A percentile compares a stretch with the other conserved stretches of the same genome.
These are phyloP conservation scores for Tapirus terrestris DNA, from an alignment of 2,113 vertebrate species.

Conservation along the genomic window DNA sequence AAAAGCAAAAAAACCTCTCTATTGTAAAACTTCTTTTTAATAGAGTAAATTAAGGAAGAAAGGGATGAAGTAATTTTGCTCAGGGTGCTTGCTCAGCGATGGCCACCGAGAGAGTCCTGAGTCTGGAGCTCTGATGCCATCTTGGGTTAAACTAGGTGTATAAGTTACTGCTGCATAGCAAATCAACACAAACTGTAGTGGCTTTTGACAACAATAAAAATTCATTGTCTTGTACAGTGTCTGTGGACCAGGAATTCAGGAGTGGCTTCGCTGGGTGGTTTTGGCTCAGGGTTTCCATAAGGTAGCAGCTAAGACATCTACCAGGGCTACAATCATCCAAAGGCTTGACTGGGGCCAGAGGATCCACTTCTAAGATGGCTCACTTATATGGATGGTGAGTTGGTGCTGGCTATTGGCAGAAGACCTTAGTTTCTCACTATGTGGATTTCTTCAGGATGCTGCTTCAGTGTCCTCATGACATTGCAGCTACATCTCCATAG, in stretches of 20 bases:
- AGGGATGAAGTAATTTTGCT: slow-evolving; percentile 41
- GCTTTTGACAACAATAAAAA: background rate
- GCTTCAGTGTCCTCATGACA: background rate
- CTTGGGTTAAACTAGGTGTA: background rate
- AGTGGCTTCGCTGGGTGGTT: background rate
- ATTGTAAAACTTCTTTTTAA: slow-evolving; percentile 64
- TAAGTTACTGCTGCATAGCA: background rate
- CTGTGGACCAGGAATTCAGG: background rate
- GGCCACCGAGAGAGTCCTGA: background rate
- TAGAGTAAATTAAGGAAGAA: slow-evolving; percentile 59
- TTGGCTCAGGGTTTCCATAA: background rate
- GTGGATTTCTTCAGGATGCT: background rate
- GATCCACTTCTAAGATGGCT: background rate
- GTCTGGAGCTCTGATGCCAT: background rate
- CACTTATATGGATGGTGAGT: background rate
- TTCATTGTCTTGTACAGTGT: background rate
- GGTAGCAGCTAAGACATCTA: background rate
- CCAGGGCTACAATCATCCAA: background rate
- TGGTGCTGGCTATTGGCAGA: background rate
- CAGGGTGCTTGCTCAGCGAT: background rate
- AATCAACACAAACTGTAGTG: background rate
- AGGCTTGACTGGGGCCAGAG: background rate
- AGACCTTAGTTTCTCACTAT: background rate
- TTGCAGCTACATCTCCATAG: background rate
- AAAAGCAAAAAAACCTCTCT: slow-evolving; percentile 54